Evolutionary conservation across 2,888 invertebrate species (phyloP).

Genomic region (Anodontia alba): DNA sequence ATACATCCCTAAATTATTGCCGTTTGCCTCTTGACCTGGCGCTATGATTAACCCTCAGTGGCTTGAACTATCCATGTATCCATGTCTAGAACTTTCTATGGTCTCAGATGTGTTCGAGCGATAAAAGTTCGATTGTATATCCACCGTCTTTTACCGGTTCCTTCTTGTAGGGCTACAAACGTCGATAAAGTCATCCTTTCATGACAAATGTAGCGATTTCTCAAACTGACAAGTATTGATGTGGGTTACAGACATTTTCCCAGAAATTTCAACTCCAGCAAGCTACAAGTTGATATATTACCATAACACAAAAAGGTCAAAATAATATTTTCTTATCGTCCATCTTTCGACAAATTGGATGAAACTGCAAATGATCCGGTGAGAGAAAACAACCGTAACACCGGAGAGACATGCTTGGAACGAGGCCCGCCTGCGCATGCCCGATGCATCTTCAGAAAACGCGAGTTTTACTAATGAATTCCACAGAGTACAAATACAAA

Average conservation of each 20-base stretch:
- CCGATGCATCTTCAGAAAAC: not conserved
- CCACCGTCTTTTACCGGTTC: no score
- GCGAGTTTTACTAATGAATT: not conserved
- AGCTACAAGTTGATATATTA: conserved; percentile 3
- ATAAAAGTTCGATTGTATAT: no score
- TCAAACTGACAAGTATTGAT: conserved; percentile 17
- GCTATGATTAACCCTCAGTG: no score
- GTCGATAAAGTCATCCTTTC: not conserved
- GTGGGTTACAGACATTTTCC: conserved; percentile 3
- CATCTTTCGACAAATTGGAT: conserved; percentile 14
- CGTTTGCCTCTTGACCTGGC: no score
- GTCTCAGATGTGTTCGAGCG: no score
- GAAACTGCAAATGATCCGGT: not conserved
- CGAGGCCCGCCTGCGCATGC: no score
- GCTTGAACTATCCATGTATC: no score
- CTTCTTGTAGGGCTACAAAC: not conserved
- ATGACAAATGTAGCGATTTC: conserved; percentile 12
- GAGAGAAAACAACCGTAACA: no score
- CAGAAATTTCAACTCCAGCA: conserved; percentile 7
- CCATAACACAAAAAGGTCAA: conserved; percentile 12
- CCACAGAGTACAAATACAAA: no score
- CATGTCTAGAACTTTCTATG: no score
- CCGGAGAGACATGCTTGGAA: no score
- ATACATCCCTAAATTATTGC: no score
- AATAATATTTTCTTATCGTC: conserved; percentile 15